Evolutionary conservation across 2,888 invertebrate genomes (phyloP), one percentile per base, ranked within the genome.

Genomic region (Panopea generosa): DNA sequence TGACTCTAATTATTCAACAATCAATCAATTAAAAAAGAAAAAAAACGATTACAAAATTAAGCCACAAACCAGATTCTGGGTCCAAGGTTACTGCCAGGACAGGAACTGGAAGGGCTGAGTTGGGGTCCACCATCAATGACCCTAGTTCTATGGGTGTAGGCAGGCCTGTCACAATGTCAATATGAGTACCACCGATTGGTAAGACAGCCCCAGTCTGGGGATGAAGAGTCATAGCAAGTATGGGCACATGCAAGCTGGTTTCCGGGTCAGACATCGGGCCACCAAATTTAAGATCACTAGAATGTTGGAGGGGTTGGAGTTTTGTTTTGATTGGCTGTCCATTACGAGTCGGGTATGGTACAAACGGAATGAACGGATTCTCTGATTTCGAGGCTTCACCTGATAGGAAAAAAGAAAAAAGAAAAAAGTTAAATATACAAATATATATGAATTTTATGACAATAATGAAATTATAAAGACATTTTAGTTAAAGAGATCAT

Each of bases 61-160:
- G n/a, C n/a, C n/a, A n/a, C n/a, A n/a, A n/a, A 90, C 91, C 91
- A 67, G 90, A 86, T 45, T 86, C 80, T 20, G 86, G 83, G 53
- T 91, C 91, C 38, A 92, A 55, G 4, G 87, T 81, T 2, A 91
- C 90, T 7, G 89, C 84, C 60, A 92, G 70, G n/a, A 92, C 89
- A 0, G 91, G 92, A 24, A 91, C 91, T 6, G 91, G 88, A 49
- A 83, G 76, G 49, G 85, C 85, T 20, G 88, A 86, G 47, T 82
- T 85, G 0, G 91, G 89, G 66, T 92, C 92, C 14, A 90, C 77
- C 91, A 92, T 91, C 29, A 91, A 68, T 6, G 91, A 90, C 1
- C 91, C 91, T 2, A 90, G 77, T 63, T 92, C 92, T 27, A 92
- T 91, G 11, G 92, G 89, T n/a, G 90, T 86, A 2, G 90, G 89